Base-by-base conservation (phyloP, 2,113 vertebrate species). In the Calyptomena viridis region DNA sequence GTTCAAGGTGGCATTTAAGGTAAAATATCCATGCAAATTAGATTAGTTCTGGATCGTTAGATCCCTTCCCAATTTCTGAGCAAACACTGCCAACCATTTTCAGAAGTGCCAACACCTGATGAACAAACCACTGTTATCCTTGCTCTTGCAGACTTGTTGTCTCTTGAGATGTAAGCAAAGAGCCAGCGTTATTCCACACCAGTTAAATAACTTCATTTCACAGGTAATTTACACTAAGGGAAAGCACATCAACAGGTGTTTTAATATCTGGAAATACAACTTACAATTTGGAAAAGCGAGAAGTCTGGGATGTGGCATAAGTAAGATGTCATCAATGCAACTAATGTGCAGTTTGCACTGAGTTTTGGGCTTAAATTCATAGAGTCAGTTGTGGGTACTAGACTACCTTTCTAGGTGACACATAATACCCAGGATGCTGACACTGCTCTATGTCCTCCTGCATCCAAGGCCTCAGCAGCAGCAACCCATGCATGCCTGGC, bases 1-100 rank as follows among this genome's bases (percentile, higher is more conserved):
- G 39, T 94, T 82, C 66, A 73, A 85, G 77, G 66, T 89, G 49
- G 74, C 69, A 78, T 89, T 95, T 97, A 87, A 95, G 81, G 93
- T 95, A 91, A 95, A 93, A 89, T 66, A 89, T 76, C 89, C 37
- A 2, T 94, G 81, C 62, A 95, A 95, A 95, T 94, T 91, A 66
- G 62, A 87, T 96, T 85, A 94, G 74, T 94, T 94, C 84, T 87
- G 71, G 74, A 66, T 79, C 7, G 0, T 95, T 96, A 94, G 40
- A 85, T 91, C n/a, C 46, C 40, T 95, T 95, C 77, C 74, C 74
- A 79, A 62, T 87, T 94, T 89, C 89, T 60, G 25, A 91, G 79
- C 66, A 76, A 94, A 89, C 47, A 55, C 55, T 89, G 86, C 83
- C 86, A 93, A 42, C 66, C 74, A 42, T 84, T 87, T 92, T 59